Evolutionary conservation across 2,797 vertebrate genomes (phyloP), one percentile per base, ranked within the genome.

Genomic region (Pogoniulus pusillus): DNA sequence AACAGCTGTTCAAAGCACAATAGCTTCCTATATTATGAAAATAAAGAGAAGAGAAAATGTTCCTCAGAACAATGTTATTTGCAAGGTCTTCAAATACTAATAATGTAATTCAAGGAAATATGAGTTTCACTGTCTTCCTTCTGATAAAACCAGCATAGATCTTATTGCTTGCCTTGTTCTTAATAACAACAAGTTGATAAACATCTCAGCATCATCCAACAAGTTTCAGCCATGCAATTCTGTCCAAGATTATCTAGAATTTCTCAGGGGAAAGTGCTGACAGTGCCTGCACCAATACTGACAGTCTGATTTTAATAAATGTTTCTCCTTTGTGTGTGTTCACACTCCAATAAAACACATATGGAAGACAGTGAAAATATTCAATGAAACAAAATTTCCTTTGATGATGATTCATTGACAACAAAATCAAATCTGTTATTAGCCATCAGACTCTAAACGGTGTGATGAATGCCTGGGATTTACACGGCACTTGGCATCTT

Each of bases 351-450:
- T 63, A 88, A 84, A 86, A 87, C 15, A 62, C 26, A 82, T 64
- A 85, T 8, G 18, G 68, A 91, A 90, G 29, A 72, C 0, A 59
- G 12, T 7, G 41, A 82, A 90, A 82, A 84, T 71, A 86, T 30
- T 71, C 81, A 71, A 43, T 69, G 32, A 70, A 85, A 82, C 27
- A 70, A 80, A 57, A 85, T 74, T 82, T 90, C 49, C 9, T 83
- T 65, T 84, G 71, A 51, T 78, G 75, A 82, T 59, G 63, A 80
- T 30, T 64, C 82, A 91, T 8, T 80, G 43, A 70, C 93, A 90
- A 43, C 43, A 90, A 92, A 93, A 87, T 53, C 83, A 72, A 88
- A 89, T 72, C 62, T 82, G 49, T 63, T 91, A 90, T 93, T 82
- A 93, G 23, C 41, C 69, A 73, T 70, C 58, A 74, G 35, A 65